A percentile compares a stretch with the other conserved stretches of the same genome.
phyloP scores from a whole-genome alignment of 2,113 vertebrate species.

The Tragelaphus strepsiceros region DNA sequence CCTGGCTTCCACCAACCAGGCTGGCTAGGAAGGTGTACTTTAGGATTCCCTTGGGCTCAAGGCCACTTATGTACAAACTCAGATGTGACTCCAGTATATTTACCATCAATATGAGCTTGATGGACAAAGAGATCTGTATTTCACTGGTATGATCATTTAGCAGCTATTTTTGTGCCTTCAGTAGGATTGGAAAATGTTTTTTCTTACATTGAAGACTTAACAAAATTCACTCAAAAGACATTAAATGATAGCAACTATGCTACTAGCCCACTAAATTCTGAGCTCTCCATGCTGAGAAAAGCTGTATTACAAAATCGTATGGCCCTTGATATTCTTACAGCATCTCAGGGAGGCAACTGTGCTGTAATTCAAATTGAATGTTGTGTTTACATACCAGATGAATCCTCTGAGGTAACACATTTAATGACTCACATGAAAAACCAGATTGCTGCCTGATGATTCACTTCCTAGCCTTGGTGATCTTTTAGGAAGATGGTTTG shows the following conservation, averaged over 20 bases:
- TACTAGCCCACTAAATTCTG: background rate
- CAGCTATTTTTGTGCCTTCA: background rate
- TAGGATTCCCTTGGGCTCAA: background rate
- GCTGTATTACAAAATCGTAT: background rate
- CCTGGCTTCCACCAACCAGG: background rate
- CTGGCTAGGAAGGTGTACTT: background rate
- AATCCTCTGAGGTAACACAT: background rate
- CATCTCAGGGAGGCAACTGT: background rate
- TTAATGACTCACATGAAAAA: background rate
- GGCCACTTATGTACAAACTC: background rate
- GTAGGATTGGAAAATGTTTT: background rate
- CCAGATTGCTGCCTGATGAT: background rate
- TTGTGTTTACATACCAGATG: background rate
- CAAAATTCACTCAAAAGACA: background rate
- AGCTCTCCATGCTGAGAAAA: background rate
- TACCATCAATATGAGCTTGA: background rate
- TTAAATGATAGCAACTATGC: background rate
- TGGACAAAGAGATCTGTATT: background rate
- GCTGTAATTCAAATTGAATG: background rate
- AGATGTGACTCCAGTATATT: background rate
- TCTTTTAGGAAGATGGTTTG: background rate
- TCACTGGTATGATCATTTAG: background rate
- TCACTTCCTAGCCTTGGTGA: background rate
- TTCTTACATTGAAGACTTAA: background rate
- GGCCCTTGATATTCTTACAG: background rate